Evolutionary conservation across 64 coral and sea anemone genomes (phyloP).

Genomic region (Acropora yongei): DNA sequence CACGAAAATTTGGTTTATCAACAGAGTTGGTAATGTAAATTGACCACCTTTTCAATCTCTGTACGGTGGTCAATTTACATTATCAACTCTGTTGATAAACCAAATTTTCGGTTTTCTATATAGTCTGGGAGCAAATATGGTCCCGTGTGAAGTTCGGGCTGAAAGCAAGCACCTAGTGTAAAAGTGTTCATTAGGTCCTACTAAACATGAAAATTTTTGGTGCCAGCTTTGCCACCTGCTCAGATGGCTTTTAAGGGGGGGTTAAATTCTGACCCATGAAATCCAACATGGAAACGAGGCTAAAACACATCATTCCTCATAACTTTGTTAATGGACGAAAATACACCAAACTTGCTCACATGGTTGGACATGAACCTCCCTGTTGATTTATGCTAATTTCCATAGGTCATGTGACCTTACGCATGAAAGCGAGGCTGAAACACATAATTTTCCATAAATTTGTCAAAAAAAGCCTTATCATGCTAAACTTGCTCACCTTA

Average conservation of each 20-base stretch:
- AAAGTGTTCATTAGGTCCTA: constrained; percentile 61
- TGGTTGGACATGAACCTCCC: constrained; percentile 70
- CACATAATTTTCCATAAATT: constrained; percentile 75
- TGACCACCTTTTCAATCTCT: too few species aligned
- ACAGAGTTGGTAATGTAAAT: too few species aligned
- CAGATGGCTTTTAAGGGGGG: constrained; percentile 27
- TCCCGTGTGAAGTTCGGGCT: constrained; percentile 68
- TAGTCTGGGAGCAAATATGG: constrained; percentile 72
- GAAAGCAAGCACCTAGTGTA: constrained; percentile 64
- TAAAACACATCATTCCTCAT: constrained; percentile 35
- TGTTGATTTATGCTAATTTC: constrained; percentile 79
- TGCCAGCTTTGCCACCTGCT: constrained; percentile 56
- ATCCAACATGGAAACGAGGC: constrained; percentile 21
- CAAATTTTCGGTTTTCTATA: too few species aligned
- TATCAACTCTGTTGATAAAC: too few species aligned
- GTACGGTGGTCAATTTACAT: too few species aligned
- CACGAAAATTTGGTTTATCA: too few species aligned
- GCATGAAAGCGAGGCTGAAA: constrained; percentile 78
- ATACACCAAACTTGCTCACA: constrained; percentile 77
- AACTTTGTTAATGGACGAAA: constrained; percentile 57
- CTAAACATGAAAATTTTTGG: constrained; percentile 62
- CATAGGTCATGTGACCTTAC: constrained; percentile 67
- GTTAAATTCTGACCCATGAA: constrained; percentile 26
- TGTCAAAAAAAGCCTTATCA: constrained; percentile 82
- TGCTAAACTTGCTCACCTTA: constrained; percentile 69